phyloP scores from a whole-genome alignment of 1,140 invertebrate species.

The Epicauta chinensis region DNA sequence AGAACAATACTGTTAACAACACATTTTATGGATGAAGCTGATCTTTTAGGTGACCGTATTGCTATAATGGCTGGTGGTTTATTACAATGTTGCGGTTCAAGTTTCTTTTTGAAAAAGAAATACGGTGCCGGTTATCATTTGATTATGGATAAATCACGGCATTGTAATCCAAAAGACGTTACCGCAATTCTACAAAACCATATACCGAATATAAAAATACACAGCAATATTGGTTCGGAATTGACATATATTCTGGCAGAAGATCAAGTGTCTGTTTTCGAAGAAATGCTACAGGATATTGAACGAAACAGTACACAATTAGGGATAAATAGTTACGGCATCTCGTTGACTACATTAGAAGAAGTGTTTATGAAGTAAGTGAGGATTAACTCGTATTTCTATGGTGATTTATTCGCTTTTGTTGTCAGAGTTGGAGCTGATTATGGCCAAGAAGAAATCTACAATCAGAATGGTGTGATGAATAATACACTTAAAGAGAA shows the following conservation, averaged over 20 bases:
- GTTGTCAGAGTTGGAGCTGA: slow-evolving; percentile 44
- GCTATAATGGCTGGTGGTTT: slow-evolving; percentile 79
- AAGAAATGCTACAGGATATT: slow-evolving; percentile 60
- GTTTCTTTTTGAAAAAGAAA: slow-evolving; percentile 82
- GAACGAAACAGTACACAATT: slow-evolving; percentile 57
- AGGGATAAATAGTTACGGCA: slow-evolving; percentile 56
- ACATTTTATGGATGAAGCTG: slow-evolving; percentile 97
- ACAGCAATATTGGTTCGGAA: slow-evolving; percentile 28
- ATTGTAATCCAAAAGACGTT: slow-evolving; percentile 46
- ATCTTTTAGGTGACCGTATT: slow-evolving; percentile 87
- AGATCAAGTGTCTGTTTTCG: slow-evolving; percentile 44
- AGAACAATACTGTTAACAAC: slow-evolving; percentile 81
- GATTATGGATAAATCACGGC: slow-evolving; percentile 44
- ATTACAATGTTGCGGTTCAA: slow-evolving; percentile 74
- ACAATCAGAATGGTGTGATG: background rate
- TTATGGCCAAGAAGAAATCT: slow-evolving; percentile 22
- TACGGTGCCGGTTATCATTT: slow-evolving; percentile 67
- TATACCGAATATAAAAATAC: slow-evolving; percentile 28
- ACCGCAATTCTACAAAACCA: slow-evolving; percentile 17
- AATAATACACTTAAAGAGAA: background rate
- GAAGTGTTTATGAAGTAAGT: slow-evolving; percentile 82
- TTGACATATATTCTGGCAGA: slow-evolving; percentile 26
- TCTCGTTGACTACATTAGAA: slow-evolving; percentile 80
- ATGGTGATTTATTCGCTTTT: too few relatives aligned
- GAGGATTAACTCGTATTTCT: background rate